These are phyloP conservation scores for Eupithecia subfuscata DNA, from an alignment of 2,888 invertebrate species.

Conservation along the genomic window DNA sequence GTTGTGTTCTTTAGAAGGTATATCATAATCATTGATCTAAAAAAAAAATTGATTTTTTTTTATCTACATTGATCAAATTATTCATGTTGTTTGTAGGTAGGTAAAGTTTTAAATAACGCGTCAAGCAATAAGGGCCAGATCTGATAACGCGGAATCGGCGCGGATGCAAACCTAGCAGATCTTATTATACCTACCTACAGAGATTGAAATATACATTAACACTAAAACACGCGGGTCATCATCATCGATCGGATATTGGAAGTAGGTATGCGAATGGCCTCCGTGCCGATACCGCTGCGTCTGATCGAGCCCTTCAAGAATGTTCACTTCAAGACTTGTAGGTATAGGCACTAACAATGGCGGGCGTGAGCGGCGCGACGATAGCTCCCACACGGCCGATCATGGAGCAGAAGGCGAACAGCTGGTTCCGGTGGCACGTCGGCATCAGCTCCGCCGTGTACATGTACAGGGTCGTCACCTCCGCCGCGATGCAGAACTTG, in stretches of 20 bases:
- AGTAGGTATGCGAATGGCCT: neutral
- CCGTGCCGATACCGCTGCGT: neutral
- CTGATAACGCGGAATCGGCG: neutral
- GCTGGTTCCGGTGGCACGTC: slow-evolving; percentile 85
- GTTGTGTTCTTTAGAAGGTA: neutral
- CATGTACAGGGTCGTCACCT: slow-evolving; percentile 84
- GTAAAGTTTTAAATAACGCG: neutral
- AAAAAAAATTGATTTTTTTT: too few species aligned
- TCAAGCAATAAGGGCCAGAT: neutral
- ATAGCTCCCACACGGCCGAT: slow-evolving; percentile 87
- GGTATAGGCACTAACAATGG: slow-evolving; percentile 74
- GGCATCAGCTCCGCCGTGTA: slow-evolving; percentile 87
- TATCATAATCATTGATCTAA: too few species aligned
- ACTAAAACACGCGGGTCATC: neutral
- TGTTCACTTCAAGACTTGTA: neutral
- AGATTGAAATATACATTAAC: neutral
- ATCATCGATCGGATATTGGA: neutral
- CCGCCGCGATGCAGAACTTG: slow-evolving; percentile 84
- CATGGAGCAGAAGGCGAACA: slow-evolving; percentile 86
- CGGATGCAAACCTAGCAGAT: neutral
- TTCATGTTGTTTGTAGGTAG: neutral
- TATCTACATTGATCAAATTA: too few species aligned
- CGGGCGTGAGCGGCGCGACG: slow-evolving; percentile 86
- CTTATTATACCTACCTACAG: neutral
- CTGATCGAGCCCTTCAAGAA: neutral